A percentile compares a stretch with the other conserved stretches of the same genome.
These are phyloP conservation scores for Plagiodera versicolora DNA, from an alignment of 2,888 invertebrate genomes.

Conservation along the genomic window DNA sequence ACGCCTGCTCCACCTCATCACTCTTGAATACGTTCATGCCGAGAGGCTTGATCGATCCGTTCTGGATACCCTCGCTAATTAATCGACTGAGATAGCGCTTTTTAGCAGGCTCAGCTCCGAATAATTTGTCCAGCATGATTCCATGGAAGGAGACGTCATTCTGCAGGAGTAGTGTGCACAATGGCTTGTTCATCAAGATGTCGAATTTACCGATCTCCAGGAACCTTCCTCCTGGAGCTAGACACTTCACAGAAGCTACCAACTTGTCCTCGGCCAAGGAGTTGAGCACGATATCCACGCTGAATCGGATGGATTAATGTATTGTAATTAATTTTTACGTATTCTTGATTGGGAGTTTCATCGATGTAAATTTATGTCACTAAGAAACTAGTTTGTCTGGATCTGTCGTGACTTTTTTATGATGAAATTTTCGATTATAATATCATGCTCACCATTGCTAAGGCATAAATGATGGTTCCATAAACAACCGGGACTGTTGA, in stretches of 20 bases:
- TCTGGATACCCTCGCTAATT: neutral
- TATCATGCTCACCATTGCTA: slow-evolving; percentile 50
- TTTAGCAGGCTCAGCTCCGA: neutral
- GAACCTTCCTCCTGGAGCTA: slow-evolving; percentile 68
- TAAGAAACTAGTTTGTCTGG: too few relatives aligned
- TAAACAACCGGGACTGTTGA: slow-evolving; percentile 78
- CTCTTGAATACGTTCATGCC: slow-evolving; percentile 64
- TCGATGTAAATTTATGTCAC: too few relatives aligned
- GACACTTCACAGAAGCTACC: slow-evolving; percentile 66
- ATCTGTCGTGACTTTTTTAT: too few relatives aligned
- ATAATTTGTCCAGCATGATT: slow-evolving; percentile 66
- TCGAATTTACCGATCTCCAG: slow-evolving; percentile 87
- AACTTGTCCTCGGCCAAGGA: slow-evolving; percentile 90
- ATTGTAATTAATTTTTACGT: too few relatives aligned
- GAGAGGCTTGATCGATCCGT: slow-evolving; percentile 63
- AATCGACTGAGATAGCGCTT: neutral
- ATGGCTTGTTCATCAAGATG: slow-evolving; percentile 65
- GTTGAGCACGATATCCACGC: slow-evolving; percentile 74
- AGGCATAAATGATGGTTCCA: slow-evolving; percentile 56
- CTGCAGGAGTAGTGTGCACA: slow-evolving; percentile 68
- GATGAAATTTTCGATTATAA: too few relatives aligned
- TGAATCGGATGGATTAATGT: neutral
- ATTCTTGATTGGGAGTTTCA: too few relatives aligned
- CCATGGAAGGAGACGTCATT: slow-evolving; percentile 76
- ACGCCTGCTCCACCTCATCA: slow-evolving; percentile 69